phyloP scores from a whole-genome alignment of 2,888 invertebrate genomes.

The Erebia ligea region DNA sequence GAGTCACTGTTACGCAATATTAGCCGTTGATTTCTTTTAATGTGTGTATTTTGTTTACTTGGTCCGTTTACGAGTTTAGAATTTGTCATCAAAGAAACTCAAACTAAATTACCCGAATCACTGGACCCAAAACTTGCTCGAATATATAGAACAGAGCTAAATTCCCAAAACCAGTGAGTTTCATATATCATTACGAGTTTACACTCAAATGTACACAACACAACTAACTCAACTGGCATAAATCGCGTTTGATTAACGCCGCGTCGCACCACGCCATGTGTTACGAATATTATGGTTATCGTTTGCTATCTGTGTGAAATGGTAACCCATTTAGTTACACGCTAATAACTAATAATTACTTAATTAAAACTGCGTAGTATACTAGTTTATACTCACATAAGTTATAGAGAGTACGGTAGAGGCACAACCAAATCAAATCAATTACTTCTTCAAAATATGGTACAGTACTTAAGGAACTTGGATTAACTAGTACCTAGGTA shows the following conservation, averaged over 20 bases:
- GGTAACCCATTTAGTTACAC: slow-evolving; percentile 22
- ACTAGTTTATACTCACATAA: background rate
- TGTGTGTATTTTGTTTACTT: background rate
- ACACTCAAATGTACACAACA: slow-evolving; percentile 34
- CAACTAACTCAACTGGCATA: slow-evolving; percentile 41
- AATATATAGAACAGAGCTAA: background rate
- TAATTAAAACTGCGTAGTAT: background rate
- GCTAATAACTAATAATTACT: background rate
- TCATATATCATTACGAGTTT: slow-evolving; percentile 38
- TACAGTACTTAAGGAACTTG: no score
- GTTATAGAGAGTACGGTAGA: no score
- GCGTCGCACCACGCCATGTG: slow-evolving; percentile 41
- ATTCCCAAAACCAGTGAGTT: slow-evolving; percentile 23
- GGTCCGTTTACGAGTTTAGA: background rate
- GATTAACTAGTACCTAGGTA: no score
- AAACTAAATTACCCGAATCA: background rate
- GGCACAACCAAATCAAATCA: no score
- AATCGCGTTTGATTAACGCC: slow-evolving; percentile 43
- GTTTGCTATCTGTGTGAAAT: slow-evolving; percentile 22
- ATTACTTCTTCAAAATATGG: no score
- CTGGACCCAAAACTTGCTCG: slow-evolving; percentile 9
- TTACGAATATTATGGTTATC: slow-evolving; percentile 37
- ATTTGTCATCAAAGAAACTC: slow-evolving; percentile 10
- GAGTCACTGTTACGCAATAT: no score
- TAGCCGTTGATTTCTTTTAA: no score